These are phyloP conservation scores for Amiota communis DNA, from an alignment of 2,888 invertebrate species.

Conservation along the genomic window DNA sequence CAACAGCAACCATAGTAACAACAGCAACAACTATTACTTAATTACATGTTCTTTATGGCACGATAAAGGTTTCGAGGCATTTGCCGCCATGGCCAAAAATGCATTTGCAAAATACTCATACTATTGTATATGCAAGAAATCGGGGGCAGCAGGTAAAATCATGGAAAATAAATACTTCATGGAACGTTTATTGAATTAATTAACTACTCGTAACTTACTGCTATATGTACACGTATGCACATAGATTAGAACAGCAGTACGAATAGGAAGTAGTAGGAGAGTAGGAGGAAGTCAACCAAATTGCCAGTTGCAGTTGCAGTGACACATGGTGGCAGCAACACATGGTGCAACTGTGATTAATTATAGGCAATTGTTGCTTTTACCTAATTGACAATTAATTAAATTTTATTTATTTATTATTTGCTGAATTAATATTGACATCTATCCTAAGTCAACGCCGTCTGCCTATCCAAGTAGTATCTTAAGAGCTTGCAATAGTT, in stretches of 20 bases:
- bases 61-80: constrained; percentile 9
- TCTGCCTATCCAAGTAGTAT: neutral
- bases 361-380: constrained; percentile 36
- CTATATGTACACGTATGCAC: too few species aligned
- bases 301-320: neutral
- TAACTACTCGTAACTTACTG: too few species aligned
- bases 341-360: constrained; percentile 21
- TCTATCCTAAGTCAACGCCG: constrained; percentile 8
- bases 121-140: too few species aligned
- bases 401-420: constrained; percentile 33
- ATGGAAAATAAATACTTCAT: too few species aligned
- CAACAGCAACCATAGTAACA: neutral
- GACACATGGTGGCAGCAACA: neutral
- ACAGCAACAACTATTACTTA: constrained; percentile 17
- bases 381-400: constrained; percentile 49
- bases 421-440: constrained; percentile 7
- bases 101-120: constrained; percentile 13
- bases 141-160: too few species aligned
- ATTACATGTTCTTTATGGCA: constrained; percentile 27
- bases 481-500: too few species aligned
- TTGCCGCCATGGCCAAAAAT: constrained; percentile 10
- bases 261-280: neutral
- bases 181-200: too few species aligned
- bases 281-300: neutral
- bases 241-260: too few species aligned